Evolutionary conservation across 2,797 vertebrate species (phyloP).

Genomic region (Pipistrellus pipistrellus): DNA sequence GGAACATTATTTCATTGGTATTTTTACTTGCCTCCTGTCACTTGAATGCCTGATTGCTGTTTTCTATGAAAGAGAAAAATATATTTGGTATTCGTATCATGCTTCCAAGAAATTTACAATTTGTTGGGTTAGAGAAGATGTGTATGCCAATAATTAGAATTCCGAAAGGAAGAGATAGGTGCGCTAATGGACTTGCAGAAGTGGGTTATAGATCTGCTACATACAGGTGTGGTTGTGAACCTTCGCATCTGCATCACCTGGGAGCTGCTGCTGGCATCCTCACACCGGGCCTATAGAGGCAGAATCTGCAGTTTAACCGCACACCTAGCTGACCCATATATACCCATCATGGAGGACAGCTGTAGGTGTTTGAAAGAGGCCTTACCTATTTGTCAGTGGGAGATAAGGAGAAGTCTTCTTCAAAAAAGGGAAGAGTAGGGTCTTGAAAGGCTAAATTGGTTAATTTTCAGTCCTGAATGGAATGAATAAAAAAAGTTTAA

Average conservation of each 20-base stretch:
- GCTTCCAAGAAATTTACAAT: slow-evolving; percentile 43
- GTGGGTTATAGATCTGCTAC: neutral
- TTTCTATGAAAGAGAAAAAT: slow-evolving; percentile 45
- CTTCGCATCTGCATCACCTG: neutral
- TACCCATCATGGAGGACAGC: neutral
- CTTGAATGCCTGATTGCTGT: slow-evolving; percentile 39
- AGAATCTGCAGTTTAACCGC: neutral
- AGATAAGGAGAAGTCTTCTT: slow-evolving; percentile 28
- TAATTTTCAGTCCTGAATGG: slow-evolving; percentile 41
- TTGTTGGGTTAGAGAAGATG: neutral
- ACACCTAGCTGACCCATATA: neutral
- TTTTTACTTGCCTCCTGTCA: slow-evolving; percentile 6
- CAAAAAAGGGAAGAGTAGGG: neutral
- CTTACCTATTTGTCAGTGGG: neutral
- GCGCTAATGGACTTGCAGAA: neutral
- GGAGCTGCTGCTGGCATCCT: neutral
- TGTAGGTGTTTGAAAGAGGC: slow-evolving; percentile 22
- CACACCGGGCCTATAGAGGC: neutral
- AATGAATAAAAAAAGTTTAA: neutral
- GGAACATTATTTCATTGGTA: neutral
- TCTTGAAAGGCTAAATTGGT: slow-evolving; percentile 47
- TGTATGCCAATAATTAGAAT: slow-evolving; percentile 51
- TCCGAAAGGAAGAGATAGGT: slow-evolving; percentile 41
- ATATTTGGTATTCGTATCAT: neutral
- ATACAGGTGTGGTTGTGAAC: neutral